These are phyloP conservation scores for Crepidodera aurea DNA, from an alignment of 2,888 invertebrate genomes.

Conservation along the genomic window DNA sequence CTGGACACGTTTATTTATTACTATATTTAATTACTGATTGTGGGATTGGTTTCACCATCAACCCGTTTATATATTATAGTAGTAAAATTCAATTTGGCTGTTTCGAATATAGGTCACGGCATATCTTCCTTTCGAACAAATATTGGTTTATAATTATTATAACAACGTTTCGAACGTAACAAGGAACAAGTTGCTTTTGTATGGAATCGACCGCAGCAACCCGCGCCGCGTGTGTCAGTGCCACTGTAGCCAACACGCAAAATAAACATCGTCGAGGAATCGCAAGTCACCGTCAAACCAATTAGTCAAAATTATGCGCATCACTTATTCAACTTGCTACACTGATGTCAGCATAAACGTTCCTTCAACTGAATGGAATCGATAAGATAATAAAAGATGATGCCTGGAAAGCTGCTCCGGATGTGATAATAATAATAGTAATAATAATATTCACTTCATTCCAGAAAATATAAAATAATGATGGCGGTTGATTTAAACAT, in stretches of 20 bases:
- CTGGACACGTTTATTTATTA: too few relatives aligned
- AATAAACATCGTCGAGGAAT: slow-evolving; percentile 26
- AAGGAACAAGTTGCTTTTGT: slow-evolving; percentile 2
- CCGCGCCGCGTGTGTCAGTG: not conserved
- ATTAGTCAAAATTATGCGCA: slow-evolving; percentile 33
- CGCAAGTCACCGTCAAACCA: slow-evolving; percentile 25
- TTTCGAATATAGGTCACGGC: not conserved
- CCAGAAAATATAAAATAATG: too few relatives aligned
- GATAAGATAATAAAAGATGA: too few relatives aligned
- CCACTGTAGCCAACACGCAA: slow-evolving; percentile 24
- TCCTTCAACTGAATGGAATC: too few relatives aligned
- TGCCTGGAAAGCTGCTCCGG: too few relatives aligned
- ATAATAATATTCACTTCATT: too few relatives aligned
- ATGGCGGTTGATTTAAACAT: too few relatives aligned
- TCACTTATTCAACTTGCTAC: slow-evolving; percentile 20
- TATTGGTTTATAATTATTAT: slow-evolving; percentile 15
- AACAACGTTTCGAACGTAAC: not conserved
- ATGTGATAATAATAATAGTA: too few relatives aligned
- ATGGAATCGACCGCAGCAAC: not conserved
- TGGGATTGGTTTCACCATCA: too few relatives aligned
- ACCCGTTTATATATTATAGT: too few relatives aligned
- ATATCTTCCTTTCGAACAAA: slow-evolving; percentile 4
- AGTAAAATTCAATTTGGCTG: too few relatives aligned
- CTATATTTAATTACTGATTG: too few relatives aligned
- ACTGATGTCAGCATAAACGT: slow-evolving; percentile 11